Percentiles rank a stretch among this genome's conserved stretches.
phyloP scores from a whole-genome alignment of 2,113 vertebrate species.

The Muntiacus muntjak region DNA sequence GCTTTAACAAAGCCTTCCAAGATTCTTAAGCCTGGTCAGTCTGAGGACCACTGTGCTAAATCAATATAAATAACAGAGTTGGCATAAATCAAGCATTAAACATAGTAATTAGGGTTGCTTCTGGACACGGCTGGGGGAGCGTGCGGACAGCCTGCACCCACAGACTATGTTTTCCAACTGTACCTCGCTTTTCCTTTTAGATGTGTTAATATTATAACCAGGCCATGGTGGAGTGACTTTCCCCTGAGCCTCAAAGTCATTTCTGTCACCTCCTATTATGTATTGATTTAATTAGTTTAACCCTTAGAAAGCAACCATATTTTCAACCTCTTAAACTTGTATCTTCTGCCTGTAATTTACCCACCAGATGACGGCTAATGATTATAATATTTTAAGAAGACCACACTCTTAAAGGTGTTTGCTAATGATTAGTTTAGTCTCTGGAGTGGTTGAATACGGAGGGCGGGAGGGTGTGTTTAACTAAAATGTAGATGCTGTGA shows the following conservation, averaged over 20 bases:
- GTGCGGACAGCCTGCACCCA: fast-evolving
- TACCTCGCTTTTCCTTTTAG: neutral
- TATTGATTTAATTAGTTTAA: slow-evolving; percentile 59
- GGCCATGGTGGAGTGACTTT: slow-evolving; percentile 8
- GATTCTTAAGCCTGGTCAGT: neutral
- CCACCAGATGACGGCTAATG: neutral
- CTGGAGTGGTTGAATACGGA: neutral
- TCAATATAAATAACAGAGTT: neutral
- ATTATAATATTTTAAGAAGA: neutral
- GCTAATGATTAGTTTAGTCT: neutral
- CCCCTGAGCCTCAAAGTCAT: slow-evolving; percentile 42
- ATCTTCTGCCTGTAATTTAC: neutral
- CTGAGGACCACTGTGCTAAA: neutral
- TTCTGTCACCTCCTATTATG: slow-evolving; percentile 35
- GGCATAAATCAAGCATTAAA: neutral
- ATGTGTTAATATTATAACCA: slow-evolving; percentile 33
- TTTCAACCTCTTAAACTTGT: neutral
- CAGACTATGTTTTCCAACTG: neutral
- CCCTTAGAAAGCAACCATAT: neutral
- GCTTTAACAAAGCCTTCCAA: neutral
- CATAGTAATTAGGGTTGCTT: neutral
- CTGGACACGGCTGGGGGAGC: neutral
- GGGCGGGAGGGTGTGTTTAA: neutral
- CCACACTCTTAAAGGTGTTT: neutral
- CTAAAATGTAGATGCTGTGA: neutral